These are phyloP conservation scores for Syngnathus acus DNA, from an alignment of 2,797 vertebrate species.

Conservation along the genomic window DNA sequence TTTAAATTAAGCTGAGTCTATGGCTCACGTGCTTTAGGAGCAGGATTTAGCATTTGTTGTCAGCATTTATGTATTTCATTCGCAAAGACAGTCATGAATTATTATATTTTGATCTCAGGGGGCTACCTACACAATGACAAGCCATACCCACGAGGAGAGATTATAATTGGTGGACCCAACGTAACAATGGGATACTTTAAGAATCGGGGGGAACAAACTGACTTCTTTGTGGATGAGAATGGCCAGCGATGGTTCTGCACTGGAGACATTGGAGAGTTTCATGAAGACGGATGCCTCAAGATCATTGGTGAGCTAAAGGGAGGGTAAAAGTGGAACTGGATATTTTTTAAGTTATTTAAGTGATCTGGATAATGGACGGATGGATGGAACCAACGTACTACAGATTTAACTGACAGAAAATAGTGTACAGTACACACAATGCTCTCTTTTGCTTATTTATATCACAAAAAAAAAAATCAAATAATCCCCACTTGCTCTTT, in stretches of 20 bases:
- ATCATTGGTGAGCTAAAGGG: slow-evolving; percentile 82
- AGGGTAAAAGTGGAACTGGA: background rate
- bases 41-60: background rate
- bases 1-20: background rate
- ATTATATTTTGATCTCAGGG: slow-evolving; percentile 58
- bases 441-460: too few species aligned
- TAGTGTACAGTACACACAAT: too few species aligned
- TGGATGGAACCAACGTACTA: too few species aligned
- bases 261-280: slow-evolving; percentile 90
- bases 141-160: slow-evolving; percentile 87
- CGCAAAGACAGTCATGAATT: background rate
- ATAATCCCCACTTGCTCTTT: too few species aligned
- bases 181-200: slow-evolving; percentile 94
- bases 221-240: slow-evolving; percentile 82
- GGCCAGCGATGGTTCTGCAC: slow-evolving; percentile 93
- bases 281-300: slow-evolving; percentile 86
- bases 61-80: background rate
- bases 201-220: slow-evolving; percentile 69
- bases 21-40: background rate
- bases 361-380: slow-evolving; percentile 4
- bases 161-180: slow-evolving; percentile 87
- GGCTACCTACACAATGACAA: slow-evolving; percentile 84
- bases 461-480: too few species aligned
- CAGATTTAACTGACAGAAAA: too few species aligned
- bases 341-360: background rate